Evolutionary conservation across 2,797 vertebrate genomes (phyloP), one percentile per base, ranked within the genome.

Genomic region (Pseudomugil tenellus): DNA sequence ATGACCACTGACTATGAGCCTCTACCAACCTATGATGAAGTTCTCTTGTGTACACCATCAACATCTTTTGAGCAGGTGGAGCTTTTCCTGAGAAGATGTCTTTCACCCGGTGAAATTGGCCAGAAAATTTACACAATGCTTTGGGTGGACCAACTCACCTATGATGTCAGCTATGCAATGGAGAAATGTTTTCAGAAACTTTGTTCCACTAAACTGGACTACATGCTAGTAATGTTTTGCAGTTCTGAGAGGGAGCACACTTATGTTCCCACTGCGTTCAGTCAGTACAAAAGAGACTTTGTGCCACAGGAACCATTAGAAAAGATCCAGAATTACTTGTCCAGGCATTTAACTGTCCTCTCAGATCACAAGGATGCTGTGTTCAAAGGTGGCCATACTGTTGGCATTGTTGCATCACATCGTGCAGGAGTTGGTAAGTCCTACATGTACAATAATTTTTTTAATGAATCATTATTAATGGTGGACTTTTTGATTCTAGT

Each of bases 241-340:
- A 94, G 93, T 72, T 85, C 89, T 0, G 93, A 95, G 11, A 89
- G 90, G 48, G 96, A 97, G 59, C 94, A 96, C 79, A 91, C 95
- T 70, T 95, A 96, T 81, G 83, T 97, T 49, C 96, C 96, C 4
- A 95, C 96, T 1, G 94, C 91, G 67, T 96, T 98, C 86, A 96
- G 94, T 90, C 94, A 94, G 59, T 92, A 89, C 87, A 95, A 94
- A 57, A 89, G 94, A 67, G 95, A 92, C 52, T 75, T 95, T 85
- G 90, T 94, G 8, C 96, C 95, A 6, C 94, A 94, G 64, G 91
- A 89, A 5, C 59, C 91, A 0, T 63, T 86, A 0, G n/a, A 32
- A 2, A 90, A 70, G 29, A 87, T 96, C 49, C 95, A 95, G 76
- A 65, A 0, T 0, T 98, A 98, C 68, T 86, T 98, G 67, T 82